Conservation (phyloP, 2,113 vertebrate species). For the Fregata magnificens region DNA sequence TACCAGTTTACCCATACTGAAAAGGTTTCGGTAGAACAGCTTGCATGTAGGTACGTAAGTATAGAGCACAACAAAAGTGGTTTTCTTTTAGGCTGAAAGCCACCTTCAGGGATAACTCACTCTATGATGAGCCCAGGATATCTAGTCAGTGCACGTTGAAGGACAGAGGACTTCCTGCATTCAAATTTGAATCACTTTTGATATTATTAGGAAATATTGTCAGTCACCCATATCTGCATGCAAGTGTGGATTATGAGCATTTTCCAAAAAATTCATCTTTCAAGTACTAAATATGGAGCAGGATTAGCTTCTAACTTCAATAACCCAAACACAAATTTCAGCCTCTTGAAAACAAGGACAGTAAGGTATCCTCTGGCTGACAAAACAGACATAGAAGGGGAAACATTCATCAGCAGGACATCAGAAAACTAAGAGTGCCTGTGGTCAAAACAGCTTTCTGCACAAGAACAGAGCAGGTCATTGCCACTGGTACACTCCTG, state of each 20-base stretch:
- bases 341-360: not conserved
- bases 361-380: not conserved
- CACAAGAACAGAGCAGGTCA: not conserved
- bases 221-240: not conserved
- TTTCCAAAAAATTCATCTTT: not conserved
- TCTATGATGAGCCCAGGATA: not conserved
- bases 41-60: not conserved
- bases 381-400: not conserved
- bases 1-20: not conserved
- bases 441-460: not conserved
- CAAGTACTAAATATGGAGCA: not conserved
- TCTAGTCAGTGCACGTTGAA: accelerated
- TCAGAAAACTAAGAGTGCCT: not conserved
- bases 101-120: not conserved
- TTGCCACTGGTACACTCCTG: not conserved
- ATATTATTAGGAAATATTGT: not conserved
- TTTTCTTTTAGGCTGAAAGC: not conserved
- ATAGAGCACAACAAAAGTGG: not conserved
- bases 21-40: not conserved
- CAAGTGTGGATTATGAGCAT: not conserved
- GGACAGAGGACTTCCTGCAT: not conserved
- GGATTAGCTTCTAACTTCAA: not conserved
- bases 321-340: not conserved
- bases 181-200: not conserved
- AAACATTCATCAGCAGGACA: not conserved